phyloP scores from a whole-genome alignment of 2,888 invertebrate species.

The Morpho helenor region DNA sequence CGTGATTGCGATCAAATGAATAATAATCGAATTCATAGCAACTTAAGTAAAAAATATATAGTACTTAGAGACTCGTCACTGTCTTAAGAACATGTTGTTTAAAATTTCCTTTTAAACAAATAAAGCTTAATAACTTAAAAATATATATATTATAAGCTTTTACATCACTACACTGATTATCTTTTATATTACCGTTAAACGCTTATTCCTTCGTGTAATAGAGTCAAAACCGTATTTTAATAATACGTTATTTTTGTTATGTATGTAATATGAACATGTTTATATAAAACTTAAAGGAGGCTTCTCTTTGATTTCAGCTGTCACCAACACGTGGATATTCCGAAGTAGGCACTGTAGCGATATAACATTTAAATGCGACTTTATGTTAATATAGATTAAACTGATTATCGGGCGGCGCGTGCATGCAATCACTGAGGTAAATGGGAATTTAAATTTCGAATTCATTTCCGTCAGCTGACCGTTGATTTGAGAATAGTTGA shows the following conservation, averaged over 20 bases:
- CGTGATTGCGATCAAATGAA: constrained; percentile 42
- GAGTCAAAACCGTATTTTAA: too few species aligned
- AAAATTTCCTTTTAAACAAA: too few species aligned
- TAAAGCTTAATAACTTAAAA: too few species aligned
- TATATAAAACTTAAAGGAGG: constrained; percentile 9
- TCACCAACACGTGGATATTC: constrained; percentile 47
- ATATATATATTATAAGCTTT: too few species aligned
- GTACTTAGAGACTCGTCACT: not conserved
- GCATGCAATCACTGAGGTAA: constrained; percentile 50
- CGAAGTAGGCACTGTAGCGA: constrained; percentile 38
- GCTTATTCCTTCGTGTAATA: too few species aligned
- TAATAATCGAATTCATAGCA: constrained; percentile 30
- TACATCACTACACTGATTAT: too few species aligned
- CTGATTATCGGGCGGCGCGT: constrained; percentile 55
- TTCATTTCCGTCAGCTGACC: constrained; percentile 36
- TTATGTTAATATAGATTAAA: constrained; percentile 59
- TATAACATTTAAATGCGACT: constrained; percentile 62
- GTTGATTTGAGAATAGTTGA: constrained; percentile 19
- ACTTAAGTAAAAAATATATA: constrained; percentile 1
- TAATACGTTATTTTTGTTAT: too few species aligned
- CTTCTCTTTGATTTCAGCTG: constrained; percentile 52
- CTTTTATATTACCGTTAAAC: too few species aligned
- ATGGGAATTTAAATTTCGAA: constrained; percentile 53
- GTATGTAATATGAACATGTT: not conserved
- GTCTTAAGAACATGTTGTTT: too few species aligned